Evolutionary conservation across 2,888 invertebrate species (phyloP), one percentile per base, ranked within the genome.

Genomic region (Flabesymbios commensalis): DNA sequence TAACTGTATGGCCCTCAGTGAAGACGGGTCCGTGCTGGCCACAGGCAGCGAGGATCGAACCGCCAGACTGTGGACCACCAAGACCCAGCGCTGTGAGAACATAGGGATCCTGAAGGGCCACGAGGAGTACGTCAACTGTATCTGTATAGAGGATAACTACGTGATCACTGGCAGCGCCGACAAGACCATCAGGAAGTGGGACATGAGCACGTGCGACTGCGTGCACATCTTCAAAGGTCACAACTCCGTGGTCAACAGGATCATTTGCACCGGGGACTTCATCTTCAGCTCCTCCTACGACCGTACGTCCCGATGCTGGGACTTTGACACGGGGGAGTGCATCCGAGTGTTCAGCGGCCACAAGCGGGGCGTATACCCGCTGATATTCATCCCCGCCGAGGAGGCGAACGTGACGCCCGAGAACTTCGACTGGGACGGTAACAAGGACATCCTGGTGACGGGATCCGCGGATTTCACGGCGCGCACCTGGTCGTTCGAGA

Each of bases 31-130:
- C 10, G 79, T 86, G 1, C 72, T 86, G 39, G 83, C 83, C 0
- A 84, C 85, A 1, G 85, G 85, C 7, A 82, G 83, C 26, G 86
- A 86, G 61, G 85, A 85, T 70, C 76, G 75, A 64, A 84, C 83
- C 0, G 81, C 81, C 1, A 69, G 84, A 26, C 75, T 86, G 57
- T 85, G 85, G 85, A 82, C 83, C 61, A 83, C 85, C 2, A 78
- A 80, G 60, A 83, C 84, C 0, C 72, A 77, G 4, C 72, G 75
- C 5, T 81, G 82, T 62, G 85, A 85, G 68, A 84, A 84, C 63
- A 78, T 86, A 29, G 85, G 84, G 3, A 79, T 82, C 3, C 72
- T 85, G 53, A 70, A 76, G 14, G 85, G 84, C 1, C 85, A 85
- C 70, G 78, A 78, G 29, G 81, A 83, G 64, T 85, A 85, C 74